These are phyloP conservation scores for Cyclina sinensis DNA, from an alignment of 1,140 invertebrate genomes.

Conservation along the genomic window DNA sequence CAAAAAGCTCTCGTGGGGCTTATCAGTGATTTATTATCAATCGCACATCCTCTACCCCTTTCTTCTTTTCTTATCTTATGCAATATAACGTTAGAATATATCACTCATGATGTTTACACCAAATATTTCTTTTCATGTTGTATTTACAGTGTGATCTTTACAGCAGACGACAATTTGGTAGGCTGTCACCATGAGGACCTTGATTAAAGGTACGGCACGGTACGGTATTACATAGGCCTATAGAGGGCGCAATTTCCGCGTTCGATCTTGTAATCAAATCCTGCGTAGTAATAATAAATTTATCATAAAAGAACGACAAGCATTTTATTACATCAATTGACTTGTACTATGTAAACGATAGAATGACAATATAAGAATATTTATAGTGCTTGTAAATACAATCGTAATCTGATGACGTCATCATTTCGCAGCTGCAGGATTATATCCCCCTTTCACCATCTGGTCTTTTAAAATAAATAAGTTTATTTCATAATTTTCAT, in stretches of 20 bases:
- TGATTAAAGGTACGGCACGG: no score
- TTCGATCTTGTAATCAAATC: not conserved
- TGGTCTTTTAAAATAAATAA: no score
- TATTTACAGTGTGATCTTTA: constrained; percentile 25
- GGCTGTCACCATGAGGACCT: constrained; percentile 4
- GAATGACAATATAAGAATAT: constrained; percentile 2
- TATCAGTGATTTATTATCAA: constrained; percentile 57
- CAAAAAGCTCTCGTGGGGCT: not conserved
- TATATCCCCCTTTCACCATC: no score
- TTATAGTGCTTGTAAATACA: constrained; percentile 37
- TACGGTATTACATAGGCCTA: constrained; percentile 34
- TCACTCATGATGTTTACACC: constrained; percentile 55
- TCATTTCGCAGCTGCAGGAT: not conserved
- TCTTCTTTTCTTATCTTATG: constrained; percentile 57
- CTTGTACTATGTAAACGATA: constrained; percentile 39
- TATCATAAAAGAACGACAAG: constrained; percentile 41
- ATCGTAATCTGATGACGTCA: constrained; percentile 41
- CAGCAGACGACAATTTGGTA: constrained; percentile 38
- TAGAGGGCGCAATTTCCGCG: constrained; percentile 10
- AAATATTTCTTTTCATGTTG: constrained; percentile 22
- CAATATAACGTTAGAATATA: constrained; percentile 65
- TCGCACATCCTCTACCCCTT: constrained; percentile 32
- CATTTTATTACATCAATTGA: constrained; percentile 54
- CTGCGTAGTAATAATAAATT: constrained; percentile 40
- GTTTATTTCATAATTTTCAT: no score